Evolutionary conservation across 2,888 invertebrate genomes (phyloP).

Genomic region (Thysanoteuthis rhombus): DNA sequence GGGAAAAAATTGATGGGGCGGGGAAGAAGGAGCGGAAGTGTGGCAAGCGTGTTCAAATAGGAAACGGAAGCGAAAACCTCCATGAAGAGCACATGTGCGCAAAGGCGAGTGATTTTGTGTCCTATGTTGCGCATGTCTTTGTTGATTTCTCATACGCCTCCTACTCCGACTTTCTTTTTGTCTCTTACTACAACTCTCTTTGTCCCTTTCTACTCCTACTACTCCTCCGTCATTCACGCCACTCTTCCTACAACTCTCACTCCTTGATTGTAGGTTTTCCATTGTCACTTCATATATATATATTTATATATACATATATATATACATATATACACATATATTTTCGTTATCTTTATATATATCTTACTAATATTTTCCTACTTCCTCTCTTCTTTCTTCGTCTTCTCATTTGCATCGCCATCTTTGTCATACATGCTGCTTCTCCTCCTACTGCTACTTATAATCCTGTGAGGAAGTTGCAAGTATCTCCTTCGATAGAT

Average conservation of each 20-base stretch:
- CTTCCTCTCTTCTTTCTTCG: neutral
- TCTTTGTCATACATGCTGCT: neutral
- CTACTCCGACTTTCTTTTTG: neutral
- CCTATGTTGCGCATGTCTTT: constrained; percentile 23
- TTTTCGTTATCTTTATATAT: neutral
- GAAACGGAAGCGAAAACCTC: constrained; percentile 19
- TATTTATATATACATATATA: too few species aligned
- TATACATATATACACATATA: too few species aligned
- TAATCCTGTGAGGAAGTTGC: neutral
- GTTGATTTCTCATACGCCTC: neutral
- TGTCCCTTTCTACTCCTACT: neutral
- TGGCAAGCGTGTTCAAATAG: neutral
- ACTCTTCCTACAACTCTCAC: neutral
- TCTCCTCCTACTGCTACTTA: neutral
- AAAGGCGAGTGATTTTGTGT: neutral
- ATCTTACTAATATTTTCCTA: neutral
- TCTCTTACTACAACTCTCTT: constrained; percentile 24
- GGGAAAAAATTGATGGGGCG: neutral
- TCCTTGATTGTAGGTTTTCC: neutral
- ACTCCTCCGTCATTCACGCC: neutral
- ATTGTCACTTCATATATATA: neutral
- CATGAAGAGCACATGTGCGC: constrained; percentile 16
- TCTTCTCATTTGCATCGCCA: neutral
- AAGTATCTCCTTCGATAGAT: neutral
- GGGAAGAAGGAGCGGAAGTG: neutral